Evolutionary conservation across 1,140 invertebrate genomes (phyloP).

Genomic region (Trichonephila clavata): DNA sequence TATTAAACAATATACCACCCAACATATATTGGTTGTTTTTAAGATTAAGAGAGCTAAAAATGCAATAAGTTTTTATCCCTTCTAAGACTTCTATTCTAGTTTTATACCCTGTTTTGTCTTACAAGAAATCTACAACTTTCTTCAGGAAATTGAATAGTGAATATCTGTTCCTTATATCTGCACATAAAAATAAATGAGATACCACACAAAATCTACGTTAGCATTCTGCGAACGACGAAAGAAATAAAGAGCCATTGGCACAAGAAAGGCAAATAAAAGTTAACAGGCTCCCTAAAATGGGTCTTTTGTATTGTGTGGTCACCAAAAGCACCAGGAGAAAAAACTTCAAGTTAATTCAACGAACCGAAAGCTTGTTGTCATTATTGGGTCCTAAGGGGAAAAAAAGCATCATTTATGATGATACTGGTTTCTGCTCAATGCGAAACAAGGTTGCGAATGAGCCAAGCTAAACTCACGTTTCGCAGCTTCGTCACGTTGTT

Average conservation of each 20-base stretch:
- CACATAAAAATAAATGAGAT: too few species aligned
- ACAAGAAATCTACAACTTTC: too few species aligned
- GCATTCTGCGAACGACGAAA: background rate
- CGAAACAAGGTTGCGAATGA: conserved; percentile 21
- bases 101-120: too few species aligned
- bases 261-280: background rate
- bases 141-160: too few species aligned
- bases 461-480: conserved; percentile 24
- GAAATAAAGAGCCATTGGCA: background rate
- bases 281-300: background rate
- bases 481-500: conserved; percentile 41
- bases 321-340: background rate
- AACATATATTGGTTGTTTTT: too few species aligned
- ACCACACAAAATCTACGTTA: background rate
- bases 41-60: too few species aligned
- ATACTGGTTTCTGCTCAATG: background rate
- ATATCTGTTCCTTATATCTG: too few species aligned
- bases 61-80: too few species aligned
- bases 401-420: background rate
- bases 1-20: too few species aligned
- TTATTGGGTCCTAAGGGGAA: background rate
- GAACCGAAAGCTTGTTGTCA: conserved; percentile 22
- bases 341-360: conserved; percentile 41
- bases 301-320: background rate
- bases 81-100: too few species aligned